Evolutionary conservation across 53 echinoderm and acorn worm species (phyloP).

Genomic region (Echinarachnius parma): DNA sequence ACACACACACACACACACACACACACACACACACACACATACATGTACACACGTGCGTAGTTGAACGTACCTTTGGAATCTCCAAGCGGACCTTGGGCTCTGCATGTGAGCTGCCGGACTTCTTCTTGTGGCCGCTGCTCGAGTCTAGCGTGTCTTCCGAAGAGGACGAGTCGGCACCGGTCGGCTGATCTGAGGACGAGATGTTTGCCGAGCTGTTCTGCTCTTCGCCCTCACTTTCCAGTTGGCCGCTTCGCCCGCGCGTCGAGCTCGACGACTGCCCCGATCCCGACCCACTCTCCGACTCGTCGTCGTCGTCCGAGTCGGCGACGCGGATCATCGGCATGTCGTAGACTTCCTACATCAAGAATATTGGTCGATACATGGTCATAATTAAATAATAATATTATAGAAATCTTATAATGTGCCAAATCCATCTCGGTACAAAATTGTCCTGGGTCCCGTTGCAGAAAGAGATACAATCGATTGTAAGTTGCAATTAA

Average conservation of each 20-base stretch:
- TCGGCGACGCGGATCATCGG: conserved; percentile 86
- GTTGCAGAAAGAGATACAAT: too few relatives aligned
- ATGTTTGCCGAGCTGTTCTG: conserved; percentile 35
- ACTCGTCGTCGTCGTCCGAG: conserved; percentile 42
- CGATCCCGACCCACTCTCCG: conserved; percentile 28
- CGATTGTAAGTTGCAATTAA: too few relatives aligned
- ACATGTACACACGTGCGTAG: too few relatives aligned
- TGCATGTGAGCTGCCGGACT: conserved; percentile 5
- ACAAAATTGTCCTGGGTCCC: too few relatives aligned
- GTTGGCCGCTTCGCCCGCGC: conserved; percentile 3
- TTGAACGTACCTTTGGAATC: too few relatives aligned
- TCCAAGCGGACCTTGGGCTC: conserved; percentile 34
- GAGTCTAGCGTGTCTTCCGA: conserved; percentile 27
- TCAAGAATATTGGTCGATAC: too few relatives aligned
- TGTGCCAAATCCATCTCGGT: too few relatives aligned
- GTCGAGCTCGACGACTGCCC: neutral
- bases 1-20: neutral
- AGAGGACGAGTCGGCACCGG: conserved; percentile 42
- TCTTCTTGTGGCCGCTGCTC: conserved; percentile 25
- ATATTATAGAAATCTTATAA: too few relatives aligned
- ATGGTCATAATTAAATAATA: too few relatives aligned
- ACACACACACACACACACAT: neutral
- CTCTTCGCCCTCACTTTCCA: conserved; percentile 39
- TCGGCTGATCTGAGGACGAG: conserved; percentile 37
- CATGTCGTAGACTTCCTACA: conserved; percentile 89